These are phyloP conservation scores for Pan troglodytes DNA, from an alignment of 2,113 vertebrate species.

Conservation along the genomic window DNA sequence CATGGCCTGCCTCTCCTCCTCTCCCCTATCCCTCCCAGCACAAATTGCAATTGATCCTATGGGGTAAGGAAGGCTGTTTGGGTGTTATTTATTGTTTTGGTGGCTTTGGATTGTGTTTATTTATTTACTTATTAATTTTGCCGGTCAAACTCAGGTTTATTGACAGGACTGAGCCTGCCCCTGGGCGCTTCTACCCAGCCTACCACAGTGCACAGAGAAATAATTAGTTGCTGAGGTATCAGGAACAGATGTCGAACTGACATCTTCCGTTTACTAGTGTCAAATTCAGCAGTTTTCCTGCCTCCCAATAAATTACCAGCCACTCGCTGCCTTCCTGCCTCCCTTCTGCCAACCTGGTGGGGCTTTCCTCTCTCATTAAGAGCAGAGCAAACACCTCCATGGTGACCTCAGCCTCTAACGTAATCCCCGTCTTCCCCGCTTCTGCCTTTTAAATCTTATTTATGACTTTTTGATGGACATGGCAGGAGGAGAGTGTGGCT, in stretches of 20 bases:
- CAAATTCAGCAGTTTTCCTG: slow-evolving; percentile 67
- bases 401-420: neutral
- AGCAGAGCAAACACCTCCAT: neutral
- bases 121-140: slow-evolving; percentile 67
- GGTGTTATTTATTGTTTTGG: neutral
- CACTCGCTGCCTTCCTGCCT: neutral
- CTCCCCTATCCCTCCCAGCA: too few species aligned
- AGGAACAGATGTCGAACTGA: slow-evolving; percentile 74
- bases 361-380: slow-evolving; percentile 34
- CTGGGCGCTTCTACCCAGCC: slow-evolving; percentile 28
- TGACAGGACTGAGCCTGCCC: slow-evolving; percentile 72
- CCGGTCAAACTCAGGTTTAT: slow-evolving; percentile 67
- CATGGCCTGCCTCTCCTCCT: fast-evolving
- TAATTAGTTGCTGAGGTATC: slow-evolving; percentile 77
- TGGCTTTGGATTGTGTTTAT: neutral
- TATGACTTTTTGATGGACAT: neutral
- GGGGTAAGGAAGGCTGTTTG: neutral
- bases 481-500: neutral
- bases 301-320: slow-evolving; percentile 61
- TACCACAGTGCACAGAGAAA: slow-evolving; percentile 48
- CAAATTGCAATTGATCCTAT: neutral
- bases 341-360: neutral
- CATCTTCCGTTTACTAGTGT: slow-evolving; percentile 69
- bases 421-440: too few species aligned
- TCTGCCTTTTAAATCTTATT: neutral